A percentile compares a stretch with the other conserved stretches of the same genome.
Conservation (phyloP, 2,797 vertebrate genomes). For the Anniella stebbinsi region DNA sequence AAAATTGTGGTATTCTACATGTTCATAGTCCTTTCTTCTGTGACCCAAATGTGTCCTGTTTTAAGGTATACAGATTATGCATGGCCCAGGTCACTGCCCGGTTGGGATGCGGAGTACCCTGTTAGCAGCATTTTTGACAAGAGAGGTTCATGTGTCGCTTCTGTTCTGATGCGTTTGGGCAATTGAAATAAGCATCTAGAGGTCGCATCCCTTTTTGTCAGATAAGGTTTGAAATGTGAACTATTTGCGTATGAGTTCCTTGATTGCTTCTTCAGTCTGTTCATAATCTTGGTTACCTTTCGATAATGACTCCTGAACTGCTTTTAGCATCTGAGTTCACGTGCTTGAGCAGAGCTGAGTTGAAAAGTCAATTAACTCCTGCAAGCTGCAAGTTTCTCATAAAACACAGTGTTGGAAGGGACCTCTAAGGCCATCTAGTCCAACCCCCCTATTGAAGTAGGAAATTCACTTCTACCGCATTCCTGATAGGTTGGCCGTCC, state of each 20-base stretch:
- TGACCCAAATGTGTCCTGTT: neutral
- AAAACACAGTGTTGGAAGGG: neutral
- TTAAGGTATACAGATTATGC: neutral
- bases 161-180: neutral
- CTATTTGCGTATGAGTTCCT: neutral
- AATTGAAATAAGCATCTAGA: neutral
- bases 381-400: no score
- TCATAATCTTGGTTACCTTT: neutral
- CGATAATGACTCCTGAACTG: neutral
- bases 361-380: neutral
- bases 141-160: neutral
- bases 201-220: neutral
- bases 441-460: neutral
- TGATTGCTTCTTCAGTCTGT: neutral
- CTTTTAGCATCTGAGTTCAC: neutral
- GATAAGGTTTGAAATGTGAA: neutral
- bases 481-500: neutral
- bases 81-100: neutral
- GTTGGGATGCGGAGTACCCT: neutral
- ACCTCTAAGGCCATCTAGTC: neutral
- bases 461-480: neutral
- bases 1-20: neutral
- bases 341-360: neutral
- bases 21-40: neutral
- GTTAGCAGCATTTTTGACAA: neutral